phyloP scores from a whole-genome alignment of 2,797 vertebrate species.

The Mus minutoides region DNA sequence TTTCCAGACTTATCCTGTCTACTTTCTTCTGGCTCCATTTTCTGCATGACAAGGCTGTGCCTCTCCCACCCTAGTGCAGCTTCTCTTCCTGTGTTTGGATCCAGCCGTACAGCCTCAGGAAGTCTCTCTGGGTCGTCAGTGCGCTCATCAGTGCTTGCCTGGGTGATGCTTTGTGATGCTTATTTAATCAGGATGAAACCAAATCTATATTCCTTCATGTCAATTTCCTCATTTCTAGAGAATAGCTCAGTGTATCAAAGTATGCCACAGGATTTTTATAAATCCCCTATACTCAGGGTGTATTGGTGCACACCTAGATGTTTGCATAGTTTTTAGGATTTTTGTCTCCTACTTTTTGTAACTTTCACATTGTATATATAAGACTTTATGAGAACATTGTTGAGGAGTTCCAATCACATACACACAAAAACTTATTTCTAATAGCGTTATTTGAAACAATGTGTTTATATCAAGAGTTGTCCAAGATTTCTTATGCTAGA shows the following conservation, averaged over 20 bases:
- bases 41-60: neutral
- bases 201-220: neutral
- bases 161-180: neutral
- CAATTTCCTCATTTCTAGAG: constrained; percentile 35
- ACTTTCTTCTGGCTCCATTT: neutral
- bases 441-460: constrained; percentile 84
- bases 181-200: neutral
- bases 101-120: neutral
- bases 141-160: neutral
- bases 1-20: neutral
- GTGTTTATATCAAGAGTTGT: constrained; percentile 82
- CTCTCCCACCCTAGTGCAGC: neutral
- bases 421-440: constrained; percentile 80
- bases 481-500: constrained; percentile 78
- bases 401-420: neutral
- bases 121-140: neutral
- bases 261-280: neutral
- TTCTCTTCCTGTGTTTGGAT: neutral
- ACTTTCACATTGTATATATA: constrained; percentile 28
- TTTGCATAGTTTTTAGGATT: neutral
- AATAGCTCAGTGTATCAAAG: neutral
- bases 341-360: constrained; percentile 15
- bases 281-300: neutral
- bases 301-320: neutral
- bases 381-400: constrained; percentile 73